A percentile compares a stretch with the other conserved stretches of the same genome.
Conservation (phyloP, 2,888 invertebrate species). For the Brachyptera putata region DNA sequence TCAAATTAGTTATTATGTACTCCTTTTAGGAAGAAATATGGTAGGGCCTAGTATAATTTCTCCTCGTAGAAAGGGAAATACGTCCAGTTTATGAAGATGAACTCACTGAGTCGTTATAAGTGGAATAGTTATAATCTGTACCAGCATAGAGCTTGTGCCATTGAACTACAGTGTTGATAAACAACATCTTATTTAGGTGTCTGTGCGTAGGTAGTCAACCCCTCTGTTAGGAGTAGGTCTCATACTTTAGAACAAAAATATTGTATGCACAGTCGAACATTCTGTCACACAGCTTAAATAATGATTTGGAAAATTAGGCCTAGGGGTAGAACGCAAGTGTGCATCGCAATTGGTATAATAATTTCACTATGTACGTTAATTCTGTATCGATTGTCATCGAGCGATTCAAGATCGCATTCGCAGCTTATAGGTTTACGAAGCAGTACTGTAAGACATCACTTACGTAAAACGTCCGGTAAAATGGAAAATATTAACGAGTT, state of each 20-base stretch:
- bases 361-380: conserved; percentile 40
- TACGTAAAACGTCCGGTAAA: conserved; percentile 33
- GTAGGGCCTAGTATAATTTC: too few relatives aligned
- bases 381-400: conserved; percentile 38
- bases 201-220: too few relatives aligned
- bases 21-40: too few relatives aligned
- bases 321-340: conserved; percentile 33
- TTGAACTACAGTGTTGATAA: too few relatives aligned
- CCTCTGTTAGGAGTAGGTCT: background rate
- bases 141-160: too few relatives aligned
- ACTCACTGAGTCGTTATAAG: too few relatives aligned
- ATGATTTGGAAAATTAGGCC: conserved; percentile 8
- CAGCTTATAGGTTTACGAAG: background rate
- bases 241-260: background rate
- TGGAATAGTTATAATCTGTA: too few relatives aligned
- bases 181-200: too few relatives aligned
- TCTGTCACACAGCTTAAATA: background rate
- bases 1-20: too few relatives aligned
- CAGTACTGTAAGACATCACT: conserved; percentile 11
- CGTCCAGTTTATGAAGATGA: too few relatives aligned
- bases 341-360: conserved; percentile 40
- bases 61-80: too few relatives aligned
- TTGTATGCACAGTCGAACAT: background rate
- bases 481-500: conserved; percentile 29
- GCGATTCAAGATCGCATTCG: conserved; percentile 23